Base-by-base conservation (phyloP, 2,797 vertebrate species). In the Falco cherrug region DNA sequence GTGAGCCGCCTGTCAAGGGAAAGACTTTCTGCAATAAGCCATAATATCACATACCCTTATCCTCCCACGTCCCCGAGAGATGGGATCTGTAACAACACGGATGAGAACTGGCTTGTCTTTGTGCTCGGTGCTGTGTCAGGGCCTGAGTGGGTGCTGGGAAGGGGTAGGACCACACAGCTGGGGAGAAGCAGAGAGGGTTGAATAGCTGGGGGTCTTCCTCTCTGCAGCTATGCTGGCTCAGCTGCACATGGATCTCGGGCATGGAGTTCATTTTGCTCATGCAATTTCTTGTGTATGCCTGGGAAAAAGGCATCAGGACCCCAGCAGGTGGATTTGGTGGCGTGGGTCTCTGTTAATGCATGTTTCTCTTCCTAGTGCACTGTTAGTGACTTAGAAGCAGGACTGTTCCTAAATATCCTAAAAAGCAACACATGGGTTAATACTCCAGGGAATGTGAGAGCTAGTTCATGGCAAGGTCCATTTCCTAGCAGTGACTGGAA, bases 51-150 rank as follows among this genome's bases (percentile, higher is more conserved):
- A 24, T 33, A 50, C 18, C n/a, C 12, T 28, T 45, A 13, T 9
- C 43, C 37, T 75, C 61, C 57, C n/a, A 7, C 1, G 0, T 35
- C 29, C 45, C 37, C 0, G 2, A n/a, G 45, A 25, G 13, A 29
- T 24, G 76, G 64, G 24, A 77, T 67, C 31, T 0, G 2, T 47
- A 60, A 22, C 0, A 4, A n/a, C 47, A 54, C 0, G 0, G 39
- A 50, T 54, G 17, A 54, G n/a, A 86, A 37, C 41, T 17, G 14
- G 22, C 35, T 43, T 43, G 39, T 37, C 51, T 51, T 70, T 59
- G 57, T 41, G 51, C 51, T 59, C 0, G 2, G 71, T 24, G n/a
- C 51, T 35, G 57, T 45, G 47, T 51, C 60, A 41, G n/a, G 19
- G 17, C 56, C 68, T 71, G 65, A 71, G 57, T 0, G 10, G 51